Evolutionary conservation across 2,797 vertebrate genomes (phyloP).

Genomic region (Australoheros facetus): DNA sequence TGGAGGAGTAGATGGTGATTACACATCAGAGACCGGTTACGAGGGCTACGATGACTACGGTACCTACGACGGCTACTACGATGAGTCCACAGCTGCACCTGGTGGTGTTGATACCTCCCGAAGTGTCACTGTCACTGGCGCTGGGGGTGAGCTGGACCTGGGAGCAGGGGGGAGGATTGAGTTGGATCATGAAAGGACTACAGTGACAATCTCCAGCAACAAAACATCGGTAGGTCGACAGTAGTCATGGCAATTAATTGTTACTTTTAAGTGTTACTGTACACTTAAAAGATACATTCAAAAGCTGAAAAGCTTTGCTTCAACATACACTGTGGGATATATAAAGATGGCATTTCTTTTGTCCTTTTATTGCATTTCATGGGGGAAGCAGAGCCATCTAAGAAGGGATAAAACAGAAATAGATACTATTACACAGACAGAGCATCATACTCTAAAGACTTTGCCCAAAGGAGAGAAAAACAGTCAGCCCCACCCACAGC

Average conservation of each 20-base stretch:
- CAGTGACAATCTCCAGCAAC: constrained; percentile 47
- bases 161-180: constrained; percentile 35
- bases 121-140: constrained; percentile 59
- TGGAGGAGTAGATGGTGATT: constrained; percentile 29
- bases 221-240: constrained; percentile 64
- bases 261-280: not conserved
- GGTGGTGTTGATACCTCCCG: constrained; percentile 38
- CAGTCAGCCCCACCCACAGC: too few relatives aligned
- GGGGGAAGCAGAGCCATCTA: not conserved
- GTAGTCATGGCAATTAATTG: not conserved
- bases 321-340: too few relatives aligned
- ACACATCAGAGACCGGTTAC: constrained; percentile 59
- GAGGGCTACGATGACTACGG: constrained; percentile 66
- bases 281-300: not conserved
- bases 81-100: constrained; percentile 66
- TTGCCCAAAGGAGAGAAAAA: too few relatives aligned
- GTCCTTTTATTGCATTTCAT: not conserved
- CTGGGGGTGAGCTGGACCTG: constrained; percentile 60
- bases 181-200: constrained; percentile 35
- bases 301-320: not conserved
- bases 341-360: too few relatives aligned
- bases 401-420: too few relatives aligned
- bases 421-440: too few relatives aligned
- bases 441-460: too few relatives aligned
- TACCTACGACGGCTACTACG: constrained; percentile 67